These are phyloP conservation scores for Beaufortia kweichowensis DNA, from an alignment of 2,113 vertebrate species.

Conservation along the genomic window DNA sequence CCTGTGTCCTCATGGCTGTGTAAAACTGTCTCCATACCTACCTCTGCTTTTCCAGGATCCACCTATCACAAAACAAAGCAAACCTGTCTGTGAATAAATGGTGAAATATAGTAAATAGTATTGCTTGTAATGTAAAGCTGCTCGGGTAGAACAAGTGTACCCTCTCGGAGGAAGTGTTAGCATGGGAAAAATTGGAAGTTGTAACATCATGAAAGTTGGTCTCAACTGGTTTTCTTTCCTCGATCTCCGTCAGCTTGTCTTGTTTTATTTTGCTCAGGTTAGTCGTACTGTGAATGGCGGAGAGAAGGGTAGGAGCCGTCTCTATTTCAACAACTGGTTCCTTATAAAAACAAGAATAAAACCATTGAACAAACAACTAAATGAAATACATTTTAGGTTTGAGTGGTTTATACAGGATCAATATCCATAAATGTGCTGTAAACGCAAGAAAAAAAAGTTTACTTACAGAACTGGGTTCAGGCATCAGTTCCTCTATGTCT, in stretches of 20 bases:
- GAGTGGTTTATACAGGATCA: neutral
- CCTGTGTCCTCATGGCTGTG: slow-evolving; percentile 62
- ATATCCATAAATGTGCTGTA: neutral
- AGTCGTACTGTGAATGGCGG: neutral
- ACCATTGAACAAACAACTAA: neutral
- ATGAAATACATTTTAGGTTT: neutral
- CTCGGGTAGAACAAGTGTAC: slow-evolving; percentile 43
- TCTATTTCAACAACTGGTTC: slow-evolving; percentile 55
- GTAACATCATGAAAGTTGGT: slow-evolving; percentile 36
- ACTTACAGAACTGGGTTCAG: slow-evolving; percentile 45
- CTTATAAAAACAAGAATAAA: slow-evolving; percentile 54
- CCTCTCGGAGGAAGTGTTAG: slow-evolving; percentile 54
- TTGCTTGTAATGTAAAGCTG: too few species aligned
- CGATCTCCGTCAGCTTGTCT: slow-evolving; percentile 36
- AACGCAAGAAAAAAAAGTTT: neutral
- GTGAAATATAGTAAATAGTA: too few species aligned
- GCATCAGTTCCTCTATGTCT: slow-evolving; percentile 35
- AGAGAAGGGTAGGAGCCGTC: slow-evolving; percentile 47
- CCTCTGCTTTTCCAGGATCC: slow-evolving; percentile 58
- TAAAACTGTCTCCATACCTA: slow-evolving; percentile 60
- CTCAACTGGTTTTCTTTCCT: slow-evolving; percentile 11
- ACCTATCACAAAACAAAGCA: slow-evolving; percentile 52
- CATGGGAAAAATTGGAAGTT: slow-evolving; percentile 51
- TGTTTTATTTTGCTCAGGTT: slow-evolving; percentile 34
- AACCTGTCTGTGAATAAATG: neutral